Percentiles rank a stretch among this genome's conserved stretches.
Conservation (phyloP, 1,140 invertebrate genomes). For the Lethocerus indicus region DNA sequence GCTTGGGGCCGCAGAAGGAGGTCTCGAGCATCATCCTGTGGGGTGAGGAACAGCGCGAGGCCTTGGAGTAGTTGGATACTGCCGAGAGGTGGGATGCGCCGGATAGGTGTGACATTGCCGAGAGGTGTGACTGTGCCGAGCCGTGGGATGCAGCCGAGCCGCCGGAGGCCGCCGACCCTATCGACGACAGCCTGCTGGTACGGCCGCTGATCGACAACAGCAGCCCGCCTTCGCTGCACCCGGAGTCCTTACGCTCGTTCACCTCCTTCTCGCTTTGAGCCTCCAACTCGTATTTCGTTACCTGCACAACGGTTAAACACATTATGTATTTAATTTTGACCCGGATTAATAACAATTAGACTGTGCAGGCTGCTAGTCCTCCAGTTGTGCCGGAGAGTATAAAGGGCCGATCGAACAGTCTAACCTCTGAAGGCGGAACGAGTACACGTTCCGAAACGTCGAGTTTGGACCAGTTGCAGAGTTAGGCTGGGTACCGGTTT, state of each 20-base stretch:
- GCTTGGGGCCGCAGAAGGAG: slow-evolving; percentile 71
- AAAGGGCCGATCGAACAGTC: too few relatives aligned
- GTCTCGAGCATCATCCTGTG: slow-evolving; percentile 77
- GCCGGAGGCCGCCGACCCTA: slow-evolving; percentile 36
- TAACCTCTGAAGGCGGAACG: too few relatives aligned
- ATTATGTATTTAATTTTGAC: background rate
- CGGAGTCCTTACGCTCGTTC: slow-evolving; percentile 47
- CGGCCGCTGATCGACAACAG: slow-evolving; percentile 66
- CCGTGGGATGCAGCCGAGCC: slow-evolving; percentile 19
- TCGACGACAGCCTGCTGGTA: slow-evolving; percentile 60
- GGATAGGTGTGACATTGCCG: too few relatives aligned
- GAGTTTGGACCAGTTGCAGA: too few relatives aligned
- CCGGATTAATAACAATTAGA: background rate
- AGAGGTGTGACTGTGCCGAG: too few relatives aligned
- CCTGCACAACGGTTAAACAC: slow-evolving; percentile 4
- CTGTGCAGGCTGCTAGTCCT: too few relatives aligned
- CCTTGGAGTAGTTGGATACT: slow-evolving; percentile 13
- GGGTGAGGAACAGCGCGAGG: slow-evolving; percentile 53
- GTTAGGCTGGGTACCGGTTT: too few relatives aligned
- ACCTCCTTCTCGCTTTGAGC: slow-evolving; percentile 19
- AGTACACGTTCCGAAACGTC: too few relatives aligned
- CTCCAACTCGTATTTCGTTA: slow-evolving; percentile 19
- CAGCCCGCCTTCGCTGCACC: slow-evolving; percentile 50
- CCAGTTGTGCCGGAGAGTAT: too few relatives aligned
- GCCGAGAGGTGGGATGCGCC: slow-evolving; percentile 23